These are phyloP conservation scores for Cephus cinctus DNA, from an alignment of 1,140 invertebrate species.

Conservation along the genomic window DNA sequence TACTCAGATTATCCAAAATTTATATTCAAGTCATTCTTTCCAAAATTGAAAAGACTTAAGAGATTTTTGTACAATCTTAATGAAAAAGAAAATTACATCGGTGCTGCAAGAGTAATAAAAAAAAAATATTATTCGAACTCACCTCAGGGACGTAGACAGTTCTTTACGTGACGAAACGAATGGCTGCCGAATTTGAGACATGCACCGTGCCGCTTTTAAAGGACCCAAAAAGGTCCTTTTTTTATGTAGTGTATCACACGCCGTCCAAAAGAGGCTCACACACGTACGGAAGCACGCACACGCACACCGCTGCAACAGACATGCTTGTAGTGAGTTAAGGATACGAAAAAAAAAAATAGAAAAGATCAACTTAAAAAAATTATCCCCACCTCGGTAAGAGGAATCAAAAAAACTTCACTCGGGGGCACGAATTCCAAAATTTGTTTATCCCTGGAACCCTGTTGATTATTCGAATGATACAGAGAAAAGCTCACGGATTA, in stretches of 20 bases:
- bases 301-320: not conserved
- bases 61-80: not conserved
- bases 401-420: slow-evolving; percentile 5
- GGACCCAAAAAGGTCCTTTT: slow-evolving; percentile 12
- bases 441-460: no score
- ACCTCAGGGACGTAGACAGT: slow-evolving; percentile 19
- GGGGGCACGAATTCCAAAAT: slow-evolving; percentile 9
- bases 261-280: not conserved
- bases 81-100: not conserved
- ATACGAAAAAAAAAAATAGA: not conserved
- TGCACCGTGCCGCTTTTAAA: slow-evolving; percentile 15
- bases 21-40: not conserved
- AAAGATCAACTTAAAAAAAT: not conserved
- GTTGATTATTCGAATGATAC: no score
- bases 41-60: not conserved
- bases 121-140: not conserved
- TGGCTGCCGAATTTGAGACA: slow-evolving; percentile 11
- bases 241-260: not conserved
- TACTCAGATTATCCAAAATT: not conserved
- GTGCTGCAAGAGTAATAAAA: not conserved
- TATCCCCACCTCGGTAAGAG: slow-evolving; percentile 1
- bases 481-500: no score
- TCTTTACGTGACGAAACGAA: slow-evolving; percentile 14
- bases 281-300: not conserved
- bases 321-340: not conserved